Evolutionary conservation across 2,113 vertebrate genomes (phyloP), one percentile per base, ranked within the genome.

Genomic region (Lonchura striata): DNA sequence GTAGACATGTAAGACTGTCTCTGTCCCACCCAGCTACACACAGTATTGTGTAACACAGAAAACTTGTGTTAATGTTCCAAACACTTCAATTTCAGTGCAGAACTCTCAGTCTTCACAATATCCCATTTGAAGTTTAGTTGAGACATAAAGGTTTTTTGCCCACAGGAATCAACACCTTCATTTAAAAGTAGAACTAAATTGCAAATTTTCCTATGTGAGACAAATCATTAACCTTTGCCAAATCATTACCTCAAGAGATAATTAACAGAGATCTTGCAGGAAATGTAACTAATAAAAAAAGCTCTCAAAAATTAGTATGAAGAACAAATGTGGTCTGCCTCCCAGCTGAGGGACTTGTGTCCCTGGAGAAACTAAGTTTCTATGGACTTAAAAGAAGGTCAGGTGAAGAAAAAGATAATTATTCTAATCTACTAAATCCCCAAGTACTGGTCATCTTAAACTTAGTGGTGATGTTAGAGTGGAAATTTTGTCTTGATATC

Each of bases 151-250:
- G 18, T 25, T 46, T 83, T 83, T n/a, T 91, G 37, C 74, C 70
- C n/a, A 80, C 27, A 88, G 61, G 80, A 95, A 68, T 90, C 90
- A 97, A 93, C 93, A 95, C 49, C 79, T 97, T 90, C 60, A 88
- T 94, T 97, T 96, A 92, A 75, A 97, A 94, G 92, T 88, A 92
- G 70, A 97, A 95, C 83, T 82, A 96, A 96, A 96, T 90, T 63
- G 70, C 65, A 93, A 53, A 75, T 95, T 94, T 89, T 95, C 49
- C 92, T 95, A 56, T 87, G 94, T 92, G 91, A 94, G 82, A 91
- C 68, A 94, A 96, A 89, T 96, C 94, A 92, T 97, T 97, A 97
- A 97, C 95, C 92, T 97, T 97, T 97, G 83, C 80, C 93, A 97
- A 94, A 97, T 94, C 92, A 88, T 95, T 96, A 91, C 84, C 92